These are phyloP conservation scores for Grammomys dolichurus DNA, from an alignment of 2,113 vertebrate species.

Conservation along the genomic window DNA sequence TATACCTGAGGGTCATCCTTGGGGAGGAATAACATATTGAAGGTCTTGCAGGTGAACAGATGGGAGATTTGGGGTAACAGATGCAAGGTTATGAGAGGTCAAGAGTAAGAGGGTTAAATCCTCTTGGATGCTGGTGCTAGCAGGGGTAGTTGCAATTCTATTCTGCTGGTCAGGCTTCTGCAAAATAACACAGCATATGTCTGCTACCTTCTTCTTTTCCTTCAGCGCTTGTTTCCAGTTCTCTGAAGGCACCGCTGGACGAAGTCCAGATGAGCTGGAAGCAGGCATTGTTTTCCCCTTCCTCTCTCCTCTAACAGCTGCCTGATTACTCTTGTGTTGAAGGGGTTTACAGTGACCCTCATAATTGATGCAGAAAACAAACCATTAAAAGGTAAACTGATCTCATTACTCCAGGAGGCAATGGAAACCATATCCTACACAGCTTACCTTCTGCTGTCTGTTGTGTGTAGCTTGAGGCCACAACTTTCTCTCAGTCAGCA, in stretches of 20 bases:
- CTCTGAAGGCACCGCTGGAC: constrained; percentile 54
- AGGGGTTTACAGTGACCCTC: constrained; percentile 55
- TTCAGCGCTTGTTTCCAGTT: not conserved
- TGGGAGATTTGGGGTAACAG: constrained; percentile 67
- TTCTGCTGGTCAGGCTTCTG: constrained; percentile 5
- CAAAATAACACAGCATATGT: not conserved
- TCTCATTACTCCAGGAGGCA: not conserved
- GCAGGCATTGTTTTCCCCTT: not conserved
- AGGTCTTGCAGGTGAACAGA: constrained; percentile 51
- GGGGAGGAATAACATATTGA: constrained; percentile 50
- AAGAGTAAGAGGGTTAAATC: constrained; percentile 47
- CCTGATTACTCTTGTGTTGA: constrained; percentile 35
- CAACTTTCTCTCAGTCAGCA: not conserved
- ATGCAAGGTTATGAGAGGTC: constrained; percentile 58
- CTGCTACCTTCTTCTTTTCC: not conserved
- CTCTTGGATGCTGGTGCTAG: constrained; percentile 47
- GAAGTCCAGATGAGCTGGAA: constrained; percentile 31
- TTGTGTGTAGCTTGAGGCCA: not conserved
- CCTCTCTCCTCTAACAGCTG: constrained; percentile 69
- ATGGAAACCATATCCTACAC: constrained; percentile 49
- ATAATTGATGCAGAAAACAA: constrained; percentile 70
- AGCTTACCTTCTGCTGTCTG: constrained; percentile 65
- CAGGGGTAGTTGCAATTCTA: not conserved
- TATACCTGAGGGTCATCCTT: not conserved
- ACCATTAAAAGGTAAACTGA: constrained; percentile 77